Evolutionary conservation across 2,888 invertebrate species (phyloP), one percentile per base, ranked within the genome.

Genomic region (Malacosoma neustria): DNA sequence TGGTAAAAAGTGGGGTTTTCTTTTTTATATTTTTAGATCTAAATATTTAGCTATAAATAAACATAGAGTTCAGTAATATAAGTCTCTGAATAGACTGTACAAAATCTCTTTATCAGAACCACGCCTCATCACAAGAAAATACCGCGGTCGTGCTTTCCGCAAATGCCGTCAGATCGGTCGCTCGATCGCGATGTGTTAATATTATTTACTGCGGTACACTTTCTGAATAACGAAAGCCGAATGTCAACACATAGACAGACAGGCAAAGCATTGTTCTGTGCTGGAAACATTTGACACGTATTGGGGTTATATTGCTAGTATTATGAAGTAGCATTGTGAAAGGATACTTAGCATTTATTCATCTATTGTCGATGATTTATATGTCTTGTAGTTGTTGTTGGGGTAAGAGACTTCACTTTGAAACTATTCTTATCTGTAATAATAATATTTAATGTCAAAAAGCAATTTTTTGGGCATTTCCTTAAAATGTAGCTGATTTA

Each of bases 161-260:
- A 73, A 79, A 79, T 76, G 74, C 68, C 76, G 71, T 14, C 37
- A 30, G 38, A 29, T 15, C 31, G 37, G 30, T 35, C 38, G 39
- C 51, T 61, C 67, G 64, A 74, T 75, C 73, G 68, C 73, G 73
- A 82, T 81, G 82, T 82, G 79, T 81, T 81, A 79, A 81, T 82
- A 82, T 77, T 80, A 81, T 79, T 81, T 79, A 80, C 77, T 58
- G 61, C 62, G 49, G 49, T 51, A 61, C 59, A 62, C 65, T 75
- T 74, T 72, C 69, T 66, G 64, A 65, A 76, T 62, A 66, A 54
- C 55, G 48, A 54, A 22, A 22, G 22, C 9, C 22, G 22, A 22
- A 22, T 22, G 22, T 22, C 22, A 22, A 22, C 22, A 22, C 22
- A 22, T 9, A 22, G 22, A 22, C 9, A 22, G 22, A 22, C 22